phyloP scores from a whole-genome alignment of 2,888 invertebrate genomes.

The Drosophila mettleri region DNA sequence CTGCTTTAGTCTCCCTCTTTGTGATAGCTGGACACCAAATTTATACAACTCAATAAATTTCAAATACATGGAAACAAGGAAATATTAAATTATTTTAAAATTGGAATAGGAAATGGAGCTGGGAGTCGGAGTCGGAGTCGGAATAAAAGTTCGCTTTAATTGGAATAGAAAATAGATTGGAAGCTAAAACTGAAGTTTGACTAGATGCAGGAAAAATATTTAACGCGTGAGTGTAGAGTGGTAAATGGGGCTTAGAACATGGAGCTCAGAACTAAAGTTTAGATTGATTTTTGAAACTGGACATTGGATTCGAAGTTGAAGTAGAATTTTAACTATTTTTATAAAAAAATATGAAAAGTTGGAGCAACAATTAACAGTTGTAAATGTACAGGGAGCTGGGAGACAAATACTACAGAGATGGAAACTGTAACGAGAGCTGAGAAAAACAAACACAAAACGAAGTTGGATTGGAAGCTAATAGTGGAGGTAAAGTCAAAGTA shows the following conservation, averaged over 20 bases:
- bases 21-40: not conserved
- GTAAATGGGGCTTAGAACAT: too few species aligned
- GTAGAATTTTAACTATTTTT: not conserved
- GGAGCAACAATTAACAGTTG: not conserved
- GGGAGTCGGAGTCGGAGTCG: not conserved
- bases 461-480: too few species aligned
- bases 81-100: not conserved
- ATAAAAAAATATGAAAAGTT: not conserved
- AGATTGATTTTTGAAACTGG: too few species aligned
- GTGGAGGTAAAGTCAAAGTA: not conserved
- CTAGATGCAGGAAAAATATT: too few species aligned
- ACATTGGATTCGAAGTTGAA: not conserved
- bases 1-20: too few species aligned
- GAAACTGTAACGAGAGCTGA: too few species aligned
- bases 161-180: too few species aligned
- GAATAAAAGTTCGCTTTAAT: not conserved
- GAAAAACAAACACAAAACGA: too few species aligned
- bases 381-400: not conserved
- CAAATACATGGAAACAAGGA: not conserved
- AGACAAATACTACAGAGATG: too few species aligned
- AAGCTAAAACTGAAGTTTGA: too few species aligned
- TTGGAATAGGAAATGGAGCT: not conserved
- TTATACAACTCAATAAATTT: not conserved
- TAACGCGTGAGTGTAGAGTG: too few species aligned
- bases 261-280: too few species aligned